Conservation (phyloP, 35 echinoderm and acorn worm genomes). For the Hemicentrotus pulcherrimus region DNA sequence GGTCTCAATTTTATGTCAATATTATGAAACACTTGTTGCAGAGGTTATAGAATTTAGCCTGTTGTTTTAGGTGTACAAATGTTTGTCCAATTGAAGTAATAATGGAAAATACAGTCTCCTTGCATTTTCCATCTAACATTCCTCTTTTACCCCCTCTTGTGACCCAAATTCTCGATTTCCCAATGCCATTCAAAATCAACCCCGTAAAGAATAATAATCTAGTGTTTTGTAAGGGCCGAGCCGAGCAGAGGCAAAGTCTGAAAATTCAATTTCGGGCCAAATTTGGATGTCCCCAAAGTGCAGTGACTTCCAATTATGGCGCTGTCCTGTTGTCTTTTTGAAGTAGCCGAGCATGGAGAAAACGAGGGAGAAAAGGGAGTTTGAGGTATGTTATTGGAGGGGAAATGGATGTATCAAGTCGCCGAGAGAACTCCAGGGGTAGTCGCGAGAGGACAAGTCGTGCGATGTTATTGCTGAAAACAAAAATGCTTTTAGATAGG, state of each 20-base stretch:
- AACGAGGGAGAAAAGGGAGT: not conserved
- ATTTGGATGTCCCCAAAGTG: not conserved
- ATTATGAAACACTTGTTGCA: conserved; percentile 15
- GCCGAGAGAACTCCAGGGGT: not conserved
- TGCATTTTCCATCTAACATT: not conserved
- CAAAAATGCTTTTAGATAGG: not conserved
- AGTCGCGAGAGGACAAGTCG: not conserved
- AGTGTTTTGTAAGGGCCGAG: not conserved
- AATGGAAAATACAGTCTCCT: not conserved
- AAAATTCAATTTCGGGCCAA: conserved; percentile 25
- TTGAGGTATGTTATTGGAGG: not conserved
- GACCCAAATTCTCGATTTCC: not conserved
- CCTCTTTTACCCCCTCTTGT: not conserved
- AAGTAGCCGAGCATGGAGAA: not conserved
- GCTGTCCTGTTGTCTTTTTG: not conserved
- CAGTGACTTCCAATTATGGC: conserved; percentile 30
- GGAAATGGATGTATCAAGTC: conserved; percentile 17
- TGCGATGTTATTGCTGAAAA: not conserved
- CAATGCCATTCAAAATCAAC: conserved; percentile 28
- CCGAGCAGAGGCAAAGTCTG: not conserved
- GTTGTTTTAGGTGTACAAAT: not conserved
- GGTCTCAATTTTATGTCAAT: not conserved
- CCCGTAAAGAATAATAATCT: conserved; percentile 31
- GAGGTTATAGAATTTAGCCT: not conserved
- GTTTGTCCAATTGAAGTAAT: not conserved